Base-by-base conservation (phyloP, 2,797 vertebrate species). In the Malurus leucopterus region DNA sequence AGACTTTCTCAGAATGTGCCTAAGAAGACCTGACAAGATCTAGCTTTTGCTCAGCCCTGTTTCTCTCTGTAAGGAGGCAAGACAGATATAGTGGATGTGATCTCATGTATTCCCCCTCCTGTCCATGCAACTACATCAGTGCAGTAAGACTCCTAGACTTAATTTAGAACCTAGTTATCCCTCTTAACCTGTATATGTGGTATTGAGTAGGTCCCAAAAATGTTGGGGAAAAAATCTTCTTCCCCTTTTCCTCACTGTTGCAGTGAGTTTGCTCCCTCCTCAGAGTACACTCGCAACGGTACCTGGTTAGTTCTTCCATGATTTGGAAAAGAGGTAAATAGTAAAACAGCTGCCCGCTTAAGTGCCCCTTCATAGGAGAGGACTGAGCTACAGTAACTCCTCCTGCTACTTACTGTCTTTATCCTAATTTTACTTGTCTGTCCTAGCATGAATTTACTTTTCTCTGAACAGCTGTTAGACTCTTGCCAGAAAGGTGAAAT, bases 1-100 rank as follows among this genome's bases (percentile, higher is more conserved):
- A 65, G 63, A 43, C 64, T 64, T 88, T 69, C 67, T 95, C 80
- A 90, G 62, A 91, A 92, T 90, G 77, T 84, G 88, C 85, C 72
- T 54, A 71, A 71, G 59, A 64, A 76, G 81, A 80, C 85, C 71
- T 92, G 88, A 95, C 55, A 94, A 92, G 38, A 73, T 65, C 72
- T 84, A 26, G 20, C 36, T 89, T 93, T 90, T 64, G 32, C 64
- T 73, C 24, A 49, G 57, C 23, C 20, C 18, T 1, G 2, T 63
- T 57, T 36, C 40, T 91, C 86, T 26, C 29, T 13, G 58, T 50
- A 70, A 72, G 23, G 65, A 62, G 76, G 36, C 51, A 89, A 74
- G n/a, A 61, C 59, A 77, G 65, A 74, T 6, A 40, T 16, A 58
- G 53, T 3, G 19, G 11, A 22, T 51, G 51, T 0, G 5, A 41